A percentile compares a stretch with the other conserved stretches of the same genome.
These are phyloP conservation scores for Drosophila takahashii DNA, from an alignment of 1,140 invertebrate genomes.

Conservation along the genomic window DNA sequence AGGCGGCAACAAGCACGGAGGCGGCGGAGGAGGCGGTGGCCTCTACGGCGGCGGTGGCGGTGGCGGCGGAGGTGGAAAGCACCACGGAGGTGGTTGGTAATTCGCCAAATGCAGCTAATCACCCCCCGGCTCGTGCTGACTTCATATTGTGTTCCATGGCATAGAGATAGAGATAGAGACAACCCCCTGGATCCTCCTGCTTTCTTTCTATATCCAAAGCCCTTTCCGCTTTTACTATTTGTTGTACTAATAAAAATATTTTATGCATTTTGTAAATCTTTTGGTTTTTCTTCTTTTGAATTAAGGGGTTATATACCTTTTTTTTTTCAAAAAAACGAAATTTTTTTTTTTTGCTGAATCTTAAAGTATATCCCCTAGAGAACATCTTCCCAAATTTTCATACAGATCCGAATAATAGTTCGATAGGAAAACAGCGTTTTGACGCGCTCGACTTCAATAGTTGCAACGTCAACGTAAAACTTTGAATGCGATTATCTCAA, in stretches of 20 bases:
- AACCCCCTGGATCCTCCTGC: conserved; percentile 12
- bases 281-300: no score
- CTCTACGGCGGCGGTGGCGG: conserved; percentile 14
- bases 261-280: conserved; percentile 22
- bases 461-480: no score
- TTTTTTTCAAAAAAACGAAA: no score
- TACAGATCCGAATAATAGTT: no score
- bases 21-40: conserved; percentile 31
- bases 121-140: conserved; percentile 9
- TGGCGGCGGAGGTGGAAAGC: conserved; percentile 43
- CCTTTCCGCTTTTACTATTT: conserved; percentile 21
- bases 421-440: no score
- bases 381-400: no score
- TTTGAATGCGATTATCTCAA: no score
- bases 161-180: conserved; percentile 45
- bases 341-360: no score
- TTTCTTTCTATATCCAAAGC: conserved; percentile 33
- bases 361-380: no score
- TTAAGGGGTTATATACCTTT: no score
- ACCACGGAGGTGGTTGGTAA: conserved; percentile 65
- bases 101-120: conserved; percentile 7
- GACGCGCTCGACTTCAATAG: no score
- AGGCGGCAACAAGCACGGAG: conserved; percentile 40
- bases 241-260: conserved; percentile 57
- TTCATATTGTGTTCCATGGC: conserved; percentile 51